Conservation (phyloP, 2,888 invertebrate genomes). For the Chrysopilus asiliformis region DNA sequence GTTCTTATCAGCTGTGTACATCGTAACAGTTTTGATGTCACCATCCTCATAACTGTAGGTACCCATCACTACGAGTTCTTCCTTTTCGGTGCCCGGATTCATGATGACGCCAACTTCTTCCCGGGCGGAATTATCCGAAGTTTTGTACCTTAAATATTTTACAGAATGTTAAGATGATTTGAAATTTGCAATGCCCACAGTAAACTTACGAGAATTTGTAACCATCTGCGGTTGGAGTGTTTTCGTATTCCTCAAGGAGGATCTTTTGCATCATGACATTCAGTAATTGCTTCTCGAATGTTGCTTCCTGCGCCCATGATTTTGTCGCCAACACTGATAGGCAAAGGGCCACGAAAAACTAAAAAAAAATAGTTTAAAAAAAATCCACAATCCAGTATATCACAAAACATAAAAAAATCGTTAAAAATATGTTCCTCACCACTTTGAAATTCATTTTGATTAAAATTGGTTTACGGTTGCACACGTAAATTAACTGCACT, state of each 20-base stretch:
- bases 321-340: background rate
- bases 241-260: conserved; percentile 23
- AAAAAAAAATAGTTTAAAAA: no score
- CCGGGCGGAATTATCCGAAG: conserved; percentile 29
- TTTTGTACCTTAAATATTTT: conserved; percentile 23
- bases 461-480: no score
- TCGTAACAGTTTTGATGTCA: conserved; percentile 27
- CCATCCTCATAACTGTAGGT: conserved; percentile 28
- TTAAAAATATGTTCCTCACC: no score
- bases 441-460: no score
- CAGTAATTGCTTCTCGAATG: conserved; percentile 17
- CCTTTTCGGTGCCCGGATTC: conserved; percentile 29
- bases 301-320: conserved; percentile 4
- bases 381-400: no score
- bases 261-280: conserved; percentile 24
- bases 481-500: no score
- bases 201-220: conserved; percentile 28
- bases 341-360: no score
- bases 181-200: no score
- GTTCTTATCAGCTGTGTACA: conserved; percentile 35
- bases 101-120: conserved; percentile 30
- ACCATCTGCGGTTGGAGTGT: conserved; percentile 28
- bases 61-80: conserved; percentile 33
- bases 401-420: no score
- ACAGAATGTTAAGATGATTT: no score